Evolutionary conservation across 2,113 vertebrate species (phyloP).

Genomic region (Grammomys dolichurus): DNA sequence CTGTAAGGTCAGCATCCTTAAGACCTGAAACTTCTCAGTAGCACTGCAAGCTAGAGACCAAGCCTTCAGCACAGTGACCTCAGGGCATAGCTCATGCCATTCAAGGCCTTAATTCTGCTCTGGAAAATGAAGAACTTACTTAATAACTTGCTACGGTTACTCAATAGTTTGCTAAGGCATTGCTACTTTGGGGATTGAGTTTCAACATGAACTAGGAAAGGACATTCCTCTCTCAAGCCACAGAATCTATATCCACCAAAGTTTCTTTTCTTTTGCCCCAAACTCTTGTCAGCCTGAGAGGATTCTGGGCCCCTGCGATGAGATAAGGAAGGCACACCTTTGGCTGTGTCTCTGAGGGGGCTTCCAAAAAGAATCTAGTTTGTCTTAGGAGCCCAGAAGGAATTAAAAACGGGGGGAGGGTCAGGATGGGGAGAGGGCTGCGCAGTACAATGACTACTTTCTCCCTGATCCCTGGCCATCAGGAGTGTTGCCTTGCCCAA

Average conservation of each 20-base stretch:
- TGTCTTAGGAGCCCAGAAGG: not conserved
- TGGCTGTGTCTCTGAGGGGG: not conserved
- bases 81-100: not conserved
- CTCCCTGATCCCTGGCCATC: not conserved
- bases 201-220: not conserved
- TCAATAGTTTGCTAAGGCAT: not conserved
- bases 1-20: not conserved
- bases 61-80: not conserved
- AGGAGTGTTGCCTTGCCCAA: too few species aligned
- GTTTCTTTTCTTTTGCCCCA: slow-evolving; percentile 8
- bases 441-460: too few species aligned
- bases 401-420: not conserved
- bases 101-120: not conserved
- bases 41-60: not conserved
- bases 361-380: not conserved
- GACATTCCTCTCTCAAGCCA: not conserved
- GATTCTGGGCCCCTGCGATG: not conserved
- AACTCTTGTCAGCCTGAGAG: not conserved
- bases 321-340: too few species aligned
- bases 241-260: not conserved
- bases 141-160: not conserved
- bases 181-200: not conserved
- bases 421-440: not conserved
- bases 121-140: not conserved
- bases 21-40: not conserved